phyloP scores from a whole-genome alignment of 1,140 invertebrate genomes.

The Rhagoletis pomonella region DNA sequence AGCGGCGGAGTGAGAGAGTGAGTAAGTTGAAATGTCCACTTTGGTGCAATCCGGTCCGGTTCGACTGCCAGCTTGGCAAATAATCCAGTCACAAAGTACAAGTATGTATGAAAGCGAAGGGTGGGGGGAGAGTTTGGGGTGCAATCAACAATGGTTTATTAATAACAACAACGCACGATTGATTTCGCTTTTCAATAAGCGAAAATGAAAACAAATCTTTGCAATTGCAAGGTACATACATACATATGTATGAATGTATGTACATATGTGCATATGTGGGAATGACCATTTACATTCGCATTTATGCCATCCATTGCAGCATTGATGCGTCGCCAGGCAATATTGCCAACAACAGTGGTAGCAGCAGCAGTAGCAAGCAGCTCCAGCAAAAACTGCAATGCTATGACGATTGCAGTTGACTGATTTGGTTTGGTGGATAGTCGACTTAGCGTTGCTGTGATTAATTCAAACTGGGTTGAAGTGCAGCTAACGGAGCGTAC shows the following conservation, averaged over 20 bases:
- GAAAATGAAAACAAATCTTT: constrained; percentile 17
- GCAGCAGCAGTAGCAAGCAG: not conserved
- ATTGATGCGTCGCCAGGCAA: constrained; percentile 28
- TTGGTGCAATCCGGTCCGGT: too few relatives aligned
- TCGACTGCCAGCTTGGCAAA: not conserved
- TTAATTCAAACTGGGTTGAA: constrained; percentile 52
- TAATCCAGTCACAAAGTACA: not conserved
- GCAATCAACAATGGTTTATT: constrained; percentile 34
- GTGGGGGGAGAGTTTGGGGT: not conserved
- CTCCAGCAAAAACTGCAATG: not conserved
- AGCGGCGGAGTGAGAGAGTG: not conserved
- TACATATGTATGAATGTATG: not conserved
- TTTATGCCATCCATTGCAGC: constrained; percentile 20
- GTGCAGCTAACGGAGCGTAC: constrained; percentile 46
- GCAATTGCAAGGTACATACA: constrained; percentile 19
- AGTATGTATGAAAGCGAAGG: not conserved
- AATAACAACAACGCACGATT: constrained; percentile 28
- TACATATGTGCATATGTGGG: not conserved
- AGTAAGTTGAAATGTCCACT: not conserved
- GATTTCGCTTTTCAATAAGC: constrained; percentile 40
- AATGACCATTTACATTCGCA: constrained; percentile 1
- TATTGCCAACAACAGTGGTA: constrained; percentile 5
- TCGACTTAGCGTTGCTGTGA: constrained; percentile 42
- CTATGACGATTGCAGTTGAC: not conserved
- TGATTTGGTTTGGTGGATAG: constrained; percentile 17